Evolutionary conservation across 2,888 invertebrate species (phyloP).

Genomic region (Perdita meconis): DNA sequence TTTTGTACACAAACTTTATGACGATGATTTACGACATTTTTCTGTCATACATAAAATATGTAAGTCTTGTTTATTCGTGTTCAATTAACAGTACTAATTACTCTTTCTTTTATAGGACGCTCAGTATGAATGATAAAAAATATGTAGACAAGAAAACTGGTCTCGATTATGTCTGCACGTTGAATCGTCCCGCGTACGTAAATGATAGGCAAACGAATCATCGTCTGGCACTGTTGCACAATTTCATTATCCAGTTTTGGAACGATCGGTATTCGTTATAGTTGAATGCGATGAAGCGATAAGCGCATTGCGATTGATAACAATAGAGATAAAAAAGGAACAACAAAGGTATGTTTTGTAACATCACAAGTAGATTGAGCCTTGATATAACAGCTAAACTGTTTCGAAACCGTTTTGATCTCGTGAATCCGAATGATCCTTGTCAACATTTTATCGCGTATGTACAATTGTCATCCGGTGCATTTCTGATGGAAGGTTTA

Average conservation of each 20-base stretch:
- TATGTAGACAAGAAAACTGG: too few relatives aligned
- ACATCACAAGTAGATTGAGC: not conserved
- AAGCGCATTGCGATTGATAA: constrained; percentile 24
- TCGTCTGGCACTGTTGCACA: constrained; percentile 6
- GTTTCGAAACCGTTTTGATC: constrained; percentile 46
- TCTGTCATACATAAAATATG: constrained; percentile 94
- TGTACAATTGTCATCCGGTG: constrained; percentile 35
- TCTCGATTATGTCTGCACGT: too few relatives aligned
- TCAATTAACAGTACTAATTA: not conserved
- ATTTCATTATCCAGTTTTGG: constrained; percentile 21
- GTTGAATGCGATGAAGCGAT: constrained; percentile 22
- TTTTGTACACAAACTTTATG: constrained; percentile 93
- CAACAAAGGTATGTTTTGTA: not conserved
- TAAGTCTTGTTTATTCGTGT: constrained; percentile 68
- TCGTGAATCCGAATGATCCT: constrained; percentile 13
- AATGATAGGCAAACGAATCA: too few relatives aligned
- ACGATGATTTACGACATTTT: constrained; percentile 95
- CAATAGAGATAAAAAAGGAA: not conserved
- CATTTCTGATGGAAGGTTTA: constrained; percentile 40
- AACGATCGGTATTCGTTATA: constrained; percentile 13
- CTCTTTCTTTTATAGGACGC: constrained; percentile 36
- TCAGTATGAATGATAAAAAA: constrained; percentile 39
- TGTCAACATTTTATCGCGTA: constrained; percentile 31
- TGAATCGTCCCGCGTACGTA: too few relatives aligned
- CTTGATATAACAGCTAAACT: constrained; percentile 15